phyloP scores from a whole-genome alignment of 2,113 vertebrate genomes.

The Gallinago paraguaiae region DNA sequence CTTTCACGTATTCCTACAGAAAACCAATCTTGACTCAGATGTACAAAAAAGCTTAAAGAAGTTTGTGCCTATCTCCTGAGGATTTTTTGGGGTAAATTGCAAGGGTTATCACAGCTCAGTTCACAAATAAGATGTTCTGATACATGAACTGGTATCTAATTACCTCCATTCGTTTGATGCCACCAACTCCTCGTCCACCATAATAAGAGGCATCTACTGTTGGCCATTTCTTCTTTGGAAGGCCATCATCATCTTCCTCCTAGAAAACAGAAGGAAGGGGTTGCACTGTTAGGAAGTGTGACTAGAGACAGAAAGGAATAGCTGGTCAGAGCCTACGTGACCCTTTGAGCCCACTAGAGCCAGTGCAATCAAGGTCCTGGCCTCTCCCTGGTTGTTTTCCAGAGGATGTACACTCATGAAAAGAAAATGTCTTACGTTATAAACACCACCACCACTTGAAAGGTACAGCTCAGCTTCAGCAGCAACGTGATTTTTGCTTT shows the following conservation, averaged over 20 bases:
- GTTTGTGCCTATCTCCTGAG: not conserved
- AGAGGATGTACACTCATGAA: not conserved
- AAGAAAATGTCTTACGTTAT: not conserved
- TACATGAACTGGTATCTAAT: not conserved
- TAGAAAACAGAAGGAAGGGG: constrained; percentile 42
- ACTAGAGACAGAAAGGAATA: not conserved
- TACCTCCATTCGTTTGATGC: constrained; percentile 99
- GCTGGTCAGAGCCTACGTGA: not conserved
- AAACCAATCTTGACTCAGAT: not conserved
- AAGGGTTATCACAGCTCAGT: not conserved
- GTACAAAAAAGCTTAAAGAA: not conserved
- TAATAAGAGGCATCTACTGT: constrained; percentile 97
- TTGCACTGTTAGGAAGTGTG: not conserved
- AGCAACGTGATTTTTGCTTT: not conserved
- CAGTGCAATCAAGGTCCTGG: not conserved
- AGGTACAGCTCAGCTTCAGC: not conserved
- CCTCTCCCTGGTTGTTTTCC: not conserved
- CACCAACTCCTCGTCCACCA: constrained; percentile 93
- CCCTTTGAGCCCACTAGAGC: not conserved
- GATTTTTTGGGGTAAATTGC: not conserved
- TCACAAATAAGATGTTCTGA: not conserved
- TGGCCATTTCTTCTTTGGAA: constrained; percentile 88
- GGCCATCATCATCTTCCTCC: constrained; percentile 89
- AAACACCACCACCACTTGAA: not conserved
- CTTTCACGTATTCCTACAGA: not conserved